These are phyloP conservation scores for Agelaius phoeniceus DNA, from an alignment of 2,113 vertebrate genomes.

Conservation along the genomic window DNA sequence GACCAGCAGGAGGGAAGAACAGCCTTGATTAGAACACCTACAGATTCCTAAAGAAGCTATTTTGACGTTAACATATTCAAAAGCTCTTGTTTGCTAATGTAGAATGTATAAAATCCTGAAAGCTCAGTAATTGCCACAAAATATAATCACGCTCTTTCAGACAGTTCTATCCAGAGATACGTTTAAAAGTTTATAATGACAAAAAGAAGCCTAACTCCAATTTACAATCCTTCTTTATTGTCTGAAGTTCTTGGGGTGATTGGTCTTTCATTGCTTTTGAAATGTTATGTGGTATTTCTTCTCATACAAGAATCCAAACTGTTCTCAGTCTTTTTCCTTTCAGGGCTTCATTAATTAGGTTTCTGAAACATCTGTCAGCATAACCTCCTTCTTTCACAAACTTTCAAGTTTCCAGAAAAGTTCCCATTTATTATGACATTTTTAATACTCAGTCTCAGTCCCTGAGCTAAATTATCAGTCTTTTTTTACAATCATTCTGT, in stretches of 20 bases:
- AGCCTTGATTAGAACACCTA: not conserved
- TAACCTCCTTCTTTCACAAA: conserved; percentile 36
- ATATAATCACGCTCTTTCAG: not conserved
- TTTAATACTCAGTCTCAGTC: conserved; percentile 3
- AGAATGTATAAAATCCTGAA: not conserved
- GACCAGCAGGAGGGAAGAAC: not conserved
- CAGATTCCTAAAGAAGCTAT: not conserved
- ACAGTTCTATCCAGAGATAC: not conserved
- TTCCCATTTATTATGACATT: conserved; percentile 26
- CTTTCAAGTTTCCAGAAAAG: not conserved
- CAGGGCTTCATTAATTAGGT: conserved; percentile 21
- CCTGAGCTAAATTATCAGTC: not conserved
- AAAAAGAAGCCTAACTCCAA: not conserved
- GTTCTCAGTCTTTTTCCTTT: conserved; percentile 14
- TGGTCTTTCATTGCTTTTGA: conserved; percentile 23
- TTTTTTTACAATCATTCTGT: not conserved
- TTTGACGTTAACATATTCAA: not conserved
- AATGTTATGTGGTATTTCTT: not conserved
- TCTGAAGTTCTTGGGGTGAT: not conserved
- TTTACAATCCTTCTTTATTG: not conserved
- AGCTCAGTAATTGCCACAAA: not conserved
- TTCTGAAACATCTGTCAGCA: conserved; percentile 38
- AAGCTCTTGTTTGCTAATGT: not conserved
- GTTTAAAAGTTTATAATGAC: not conserved
- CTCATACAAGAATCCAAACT: not conserved